Base-by-base conservation (phyloP, 2,888 invertebrate species). In the Arrhopalites spinosus region DNA sequence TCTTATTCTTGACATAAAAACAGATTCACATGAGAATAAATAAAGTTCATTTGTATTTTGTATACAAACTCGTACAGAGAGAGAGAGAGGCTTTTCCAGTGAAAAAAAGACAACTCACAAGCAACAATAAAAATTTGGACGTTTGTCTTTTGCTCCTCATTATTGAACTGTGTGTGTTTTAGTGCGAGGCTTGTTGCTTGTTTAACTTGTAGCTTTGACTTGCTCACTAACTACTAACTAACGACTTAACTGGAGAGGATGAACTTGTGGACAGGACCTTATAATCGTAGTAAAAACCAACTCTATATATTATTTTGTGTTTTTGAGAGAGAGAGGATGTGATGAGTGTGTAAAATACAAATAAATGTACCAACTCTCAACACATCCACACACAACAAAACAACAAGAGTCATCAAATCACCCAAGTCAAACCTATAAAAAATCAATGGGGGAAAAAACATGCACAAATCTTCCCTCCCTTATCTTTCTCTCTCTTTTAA, bases 361-460 rank as follows among this genome's bases (percentile, higher is more conserved):
- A 68, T 68, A 68, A 67, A 67, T 23, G 25, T 43, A 67, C 43
- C 20, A 64, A 13, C 53, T n/a, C n/a, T 20, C 7, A 59, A 59
- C 1, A 20, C 15, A 23, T 30, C 29, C n/a, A 17, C 8, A 61
- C 13, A 17, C 30, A 30, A 30, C 3, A 68, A 23, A 45, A 23
- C 30, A 56, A 69, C 69, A 50, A 70, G 36, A 70, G 30, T 70
- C 70, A 70, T 70, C 70, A 70, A 70, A 70, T 70, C 70, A 70
- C 70, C 56, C 1, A 70, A 56, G 30, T 27, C 56, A 25, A 36
- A 17, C 36, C 64, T 36, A 30, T 20, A 64, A 30, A 64, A 64
- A 43, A 25, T 25, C 11, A 59, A 5, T 5, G 27, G 25, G 27
- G 25, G 25, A 59, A 27, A 25, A 59, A 11, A 13, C 1, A 5